These are phyloP conservation scores for Desoria tigrina DNA, from an alignment of 2,888 invertebrate species.

Conservation along the genomic window DNA sequence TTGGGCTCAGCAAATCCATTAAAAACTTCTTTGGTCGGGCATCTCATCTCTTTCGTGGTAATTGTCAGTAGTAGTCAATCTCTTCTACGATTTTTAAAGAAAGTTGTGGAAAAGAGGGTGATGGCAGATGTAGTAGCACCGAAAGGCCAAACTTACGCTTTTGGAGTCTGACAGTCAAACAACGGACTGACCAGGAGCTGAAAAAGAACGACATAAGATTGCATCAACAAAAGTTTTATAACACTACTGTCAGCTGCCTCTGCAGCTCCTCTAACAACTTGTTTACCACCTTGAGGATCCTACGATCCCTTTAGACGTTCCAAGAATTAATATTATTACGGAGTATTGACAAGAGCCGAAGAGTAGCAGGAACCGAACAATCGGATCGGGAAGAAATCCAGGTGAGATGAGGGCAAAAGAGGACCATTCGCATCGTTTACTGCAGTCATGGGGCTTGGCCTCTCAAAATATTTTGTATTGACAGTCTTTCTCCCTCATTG, in stretches of 20 bases:
- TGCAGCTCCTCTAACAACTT: background rate
- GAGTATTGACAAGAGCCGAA: too few relatives aligned
- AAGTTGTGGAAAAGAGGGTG: too few relatives aligned
- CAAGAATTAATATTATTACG: too few relatives aligned
- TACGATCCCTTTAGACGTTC: background rate
- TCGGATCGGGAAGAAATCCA: background rate
- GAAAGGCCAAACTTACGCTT: background rate
- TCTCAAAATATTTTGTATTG: constrained; percentile 24
- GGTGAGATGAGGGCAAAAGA: background rate
- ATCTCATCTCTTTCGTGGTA: too few relatives aligned
- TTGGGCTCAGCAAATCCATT: too few relatives aligned
- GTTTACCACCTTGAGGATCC: background rate
- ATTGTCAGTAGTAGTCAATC: too few relatives aligned
- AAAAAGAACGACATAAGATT: background rate
- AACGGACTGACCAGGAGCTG: constrained; percentile 8
- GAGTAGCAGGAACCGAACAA: too few relatives aligned
- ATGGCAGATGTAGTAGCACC: constrained; percentile 1
- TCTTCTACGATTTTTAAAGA: too few relatives aligned
- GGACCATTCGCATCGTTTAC: background rate
- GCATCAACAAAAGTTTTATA: constrained; percentile 11
- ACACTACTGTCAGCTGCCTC: constrained; percentile 3
- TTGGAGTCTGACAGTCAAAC: background rate
- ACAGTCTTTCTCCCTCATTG: background rate
- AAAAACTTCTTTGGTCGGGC: too few relatives aligned
- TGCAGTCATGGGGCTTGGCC: background rate